Evolutionary conservation across 2,888 invertebrate species (phyloP).

Genomic region (Drosophila putrida): DNA sequence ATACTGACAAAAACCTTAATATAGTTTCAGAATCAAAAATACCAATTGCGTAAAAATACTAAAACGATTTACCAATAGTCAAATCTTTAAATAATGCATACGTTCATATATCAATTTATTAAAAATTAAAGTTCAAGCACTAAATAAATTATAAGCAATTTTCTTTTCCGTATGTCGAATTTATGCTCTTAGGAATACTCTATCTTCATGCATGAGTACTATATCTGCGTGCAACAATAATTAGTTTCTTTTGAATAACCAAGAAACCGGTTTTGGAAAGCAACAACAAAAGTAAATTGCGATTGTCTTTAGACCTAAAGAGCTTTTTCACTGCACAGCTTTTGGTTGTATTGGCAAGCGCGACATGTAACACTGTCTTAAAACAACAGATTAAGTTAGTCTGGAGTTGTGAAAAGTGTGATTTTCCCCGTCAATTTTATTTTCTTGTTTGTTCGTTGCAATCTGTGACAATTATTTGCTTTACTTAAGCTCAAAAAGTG

Average conservation of each 20-base stretch:
- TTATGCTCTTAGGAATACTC: background rate
- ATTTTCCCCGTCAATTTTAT: slow-evolving; percentile 4
- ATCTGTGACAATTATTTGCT: slow-evolving; percentile 1
- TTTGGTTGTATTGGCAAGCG: slow-evolving; percentile 29
- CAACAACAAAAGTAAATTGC: slow-evolving; percentile 19
- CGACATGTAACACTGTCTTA: slow-evolving; percentile 28
- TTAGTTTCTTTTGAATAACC: slow-evolving; percentile 38
- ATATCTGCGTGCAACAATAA: slow-evolving; percentile 5
- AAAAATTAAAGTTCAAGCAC: background rate
- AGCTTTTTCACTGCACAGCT: slow-evolving; percentile 48
- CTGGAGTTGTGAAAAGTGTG: slow-evolving; percentile 42
- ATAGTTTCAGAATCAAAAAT: slow-evolving; percentile 3
- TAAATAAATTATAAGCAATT: background rate
- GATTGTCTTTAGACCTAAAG: slow-evolving; percentile 37
- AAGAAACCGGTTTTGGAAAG: slow-evolving; percentile 51
- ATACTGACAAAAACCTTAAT: too few species aligned
- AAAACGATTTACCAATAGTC: background rate
- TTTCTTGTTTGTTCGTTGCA: background rate
- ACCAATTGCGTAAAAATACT: background rate
- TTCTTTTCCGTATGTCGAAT: too few species aligned
- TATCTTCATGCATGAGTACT: background rate
- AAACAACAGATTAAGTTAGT: slow-evolving; percentile 42
- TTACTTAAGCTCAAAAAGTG: slow-evolving; percentile 6
- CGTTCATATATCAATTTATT: background rate
- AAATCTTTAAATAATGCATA: too few species aligned